A percentile compares a stretch with the other conserved stretches of the same genome.
Evolutionary conservation across 2,797 vertebrate genomes (phyloP).

Genomic region (Eulemur coronatus): DNA sequence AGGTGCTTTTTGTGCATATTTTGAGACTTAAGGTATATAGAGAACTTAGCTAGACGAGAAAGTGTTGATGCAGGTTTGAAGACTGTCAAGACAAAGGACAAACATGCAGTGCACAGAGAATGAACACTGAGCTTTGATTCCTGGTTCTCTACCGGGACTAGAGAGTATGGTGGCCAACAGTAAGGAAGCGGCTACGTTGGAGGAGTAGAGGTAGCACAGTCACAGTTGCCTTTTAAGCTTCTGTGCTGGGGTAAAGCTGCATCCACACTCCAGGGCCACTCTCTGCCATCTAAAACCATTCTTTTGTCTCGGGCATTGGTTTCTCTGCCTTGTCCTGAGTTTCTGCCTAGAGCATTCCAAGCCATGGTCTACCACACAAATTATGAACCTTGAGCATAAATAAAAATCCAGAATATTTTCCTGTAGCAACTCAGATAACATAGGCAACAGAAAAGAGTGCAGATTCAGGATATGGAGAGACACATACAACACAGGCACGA

Average conservation of each 20-base stretch:
- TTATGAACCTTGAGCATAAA: background rate
- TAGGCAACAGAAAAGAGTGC: background rate
- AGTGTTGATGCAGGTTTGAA: background rate
- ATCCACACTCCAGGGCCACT: accelerated
- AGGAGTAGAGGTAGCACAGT: background rate
- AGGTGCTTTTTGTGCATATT: background rate
- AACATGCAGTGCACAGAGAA: background rate
- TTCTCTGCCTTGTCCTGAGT: background rate
- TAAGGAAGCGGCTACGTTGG: background rate
- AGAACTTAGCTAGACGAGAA: background rate
- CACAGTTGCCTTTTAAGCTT: background rate
- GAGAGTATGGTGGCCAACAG: background rate
- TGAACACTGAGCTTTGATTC: background rate
- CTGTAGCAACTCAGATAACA: background rate
- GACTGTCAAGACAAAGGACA: background rate
- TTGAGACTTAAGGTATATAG: background rate
- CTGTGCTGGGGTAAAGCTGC: accelerated
- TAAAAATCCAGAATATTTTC: background rate
- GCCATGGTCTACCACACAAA: background rate
- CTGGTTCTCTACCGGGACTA: background rate
- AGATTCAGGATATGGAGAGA: background rate
- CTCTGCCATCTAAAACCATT: background rate
- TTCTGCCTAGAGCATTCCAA: too few relatives aligned
- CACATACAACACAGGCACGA: background rate
- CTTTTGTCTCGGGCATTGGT: background rate